phyloP scores from a whole-genome alignment of 2,888 invertebrate genomes.

The Terebella lapidaria region DNA sequence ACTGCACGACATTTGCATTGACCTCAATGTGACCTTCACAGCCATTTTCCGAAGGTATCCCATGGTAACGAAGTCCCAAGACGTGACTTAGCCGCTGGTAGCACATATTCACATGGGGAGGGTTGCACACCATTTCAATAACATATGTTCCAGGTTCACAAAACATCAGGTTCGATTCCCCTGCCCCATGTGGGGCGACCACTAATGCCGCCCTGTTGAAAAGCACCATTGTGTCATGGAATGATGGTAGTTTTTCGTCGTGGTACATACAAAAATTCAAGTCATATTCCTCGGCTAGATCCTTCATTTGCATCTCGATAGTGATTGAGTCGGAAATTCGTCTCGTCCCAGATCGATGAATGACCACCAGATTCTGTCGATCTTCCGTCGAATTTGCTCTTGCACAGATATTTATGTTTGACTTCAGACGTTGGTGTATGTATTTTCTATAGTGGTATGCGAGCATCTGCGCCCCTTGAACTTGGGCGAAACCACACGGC shows the following conservation, averaged over 20 bases:
- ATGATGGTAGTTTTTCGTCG: conserved; percentile 20
- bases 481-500: conserved; percentile 24
- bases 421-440: neutral
- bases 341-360: conserved; percentile 14
- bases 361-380: conserved; percentile 14
- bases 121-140: conserved; percentile 27
- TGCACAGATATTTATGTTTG: neutral
- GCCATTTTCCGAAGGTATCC: neutral
- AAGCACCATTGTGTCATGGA: conserved; percentile 18
- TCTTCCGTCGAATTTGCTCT: neutral
- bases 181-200: conserved; percentile 28
- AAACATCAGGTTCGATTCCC: conserved; percentile 24
- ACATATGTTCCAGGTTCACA: conserved; percentile 18
- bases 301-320: conserved; percentile 8
- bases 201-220: conserved; percentile 21
- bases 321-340: conserved; percentile 4
- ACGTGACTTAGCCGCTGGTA: conserved; percentile 23
- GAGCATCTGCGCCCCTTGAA: conserved; percentile 16
- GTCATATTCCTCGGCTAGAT: conserved; percentile 6
- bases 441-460: conserved; percentile 11
- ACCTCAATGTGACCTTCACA: neutral
- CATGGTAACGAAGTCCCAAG: conserved; percentile 24
- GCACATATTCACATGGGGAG: conserved; percentile 29
- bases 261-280: conserved; percentile 17
- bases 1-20: neutral